phyloP scores from a whole-genome alignment of 2,888 invertebrate species.

The Pantelozetes paolii region DNA sequence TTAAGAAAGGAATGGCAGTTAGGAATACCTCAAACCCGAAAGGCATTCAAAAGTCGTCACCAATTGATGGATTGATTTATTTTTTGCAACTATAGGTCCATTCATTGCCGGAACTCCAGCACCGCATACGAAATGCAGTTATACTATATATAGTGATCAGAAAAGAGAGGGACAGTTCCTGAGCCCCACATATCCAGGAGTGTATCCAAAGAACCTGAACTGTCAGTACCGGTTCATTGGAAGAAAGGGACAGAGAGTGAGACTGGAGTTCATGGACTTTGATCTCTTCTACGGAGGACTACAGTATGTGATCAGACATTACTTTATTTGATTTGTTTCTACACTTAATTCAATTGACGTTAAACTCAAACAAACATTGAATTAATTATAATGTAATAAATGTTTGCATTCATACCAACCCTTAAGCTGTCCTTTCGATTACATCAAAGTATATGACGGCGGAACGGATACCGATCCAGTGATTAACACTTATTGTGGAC shows the following conservation, averaged over 20 bases:
- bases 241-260: slow-evolving; percentile 79
- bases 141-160: slow-evolving; percentile 66
- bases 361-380: not conserved
- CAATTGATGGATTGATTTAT: slow-evolving; percentile 27
- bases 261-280: slow-evolving; percentile 94
- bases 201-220: slow-evolving; percentile 91
- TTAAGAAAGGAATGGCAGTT: not conserved
- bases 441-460: slow-evolving; percentile 94
- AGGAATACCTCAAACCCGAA: slow-evolving; percentile 1
- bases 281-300: slow-evolving; percentile 97
- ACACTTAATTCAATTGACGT: not conserved
- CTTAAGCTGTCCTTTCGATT: slow-evolving; percentile 94
- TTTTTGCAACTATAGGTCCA: slow-evolving; percentile 33
- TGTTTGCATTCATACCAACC: not conserved
- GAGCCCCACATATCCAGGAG: slow-evolving; percentile 97
- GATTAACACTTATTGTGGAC: slow-evolving; percentile 95
- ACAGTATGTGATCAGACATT: slow-evolving; percentile 68
- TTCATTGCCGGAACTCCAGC: slow-evolving; percentile 66
- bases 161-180: slow-evolving; percentile 77
- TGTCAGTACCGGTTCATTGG: slow-evolving; percentile 91
- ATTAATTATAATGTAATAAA: slow-evolving; percentile 18
- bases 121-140: slow-evolving; percentile 77
- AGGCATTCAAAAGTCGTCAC: slow-evolving; percentile 15
- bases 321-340: not conserved
- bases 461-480: slow-evolving; percentile 78